phyloP scores from a whole-genome alignment of 92 coral and sea anemone genomes.

The Scolanthus callimorphus region DNA sequence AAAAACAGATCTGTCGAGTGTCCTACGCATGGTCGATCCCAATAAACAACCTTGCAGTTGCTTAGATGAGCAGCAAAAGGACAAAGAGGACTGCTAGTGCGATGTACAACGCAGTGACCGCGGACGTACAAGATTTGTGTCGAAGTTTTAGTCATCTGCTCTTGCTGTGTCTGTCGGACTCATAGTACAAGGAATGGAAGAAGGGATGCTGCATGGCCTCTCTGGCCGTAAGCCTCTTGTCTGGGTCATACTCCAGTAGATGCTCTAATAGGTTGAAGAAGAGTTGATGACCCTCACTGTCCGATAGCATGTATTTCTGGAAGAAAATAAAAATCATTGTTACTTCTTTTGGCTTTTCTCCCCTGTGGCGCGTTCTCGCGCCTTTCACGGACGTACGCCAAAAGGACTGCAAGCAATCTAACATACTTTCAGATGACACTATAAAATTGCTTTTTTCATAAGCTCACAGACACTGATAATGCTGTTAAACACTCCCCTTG shows the following conservation, averaged over 20 bases:
- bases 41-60: too few relatives aligned
- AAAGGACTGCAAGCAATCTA: too few relatives aligned
- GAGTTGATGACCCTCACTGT: conserved; percentile 68
- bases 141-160: conserved; percentile 75
- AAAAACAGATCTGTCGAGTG: too few relatives aligned
- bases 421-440: too few relatives aligned
- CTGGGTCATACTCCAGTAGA: conserved; percentile 82
- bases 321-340: conserved; percentile 6
- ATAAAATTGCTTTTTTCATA: too few relatives aligned
- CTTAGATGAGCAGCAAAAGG: not conserved
- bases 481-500: too few relatives aligned
- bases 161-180: conserved; percentile 60
- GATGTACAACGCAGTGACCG: not conserved
- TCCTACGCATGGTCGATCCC: too few relatives aligned
- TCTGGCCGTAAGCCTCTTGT: conserved; percentile 65
- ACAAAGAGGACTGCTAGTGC: not conserved
- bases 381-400: too few relatives aligned
- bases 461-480: too few relatives aligned
- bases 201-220: conserved; percentile 93
- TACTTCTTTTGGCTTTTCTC: too few relatives aligned
- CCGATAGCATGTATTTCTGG: conserved; percentile 77
- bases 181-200: conserved; percentile 57
- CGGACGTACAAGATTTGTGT: not conserved
- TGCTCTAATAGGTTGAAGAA: conserved; percentile 88
- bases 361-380: too few relatives aligned